Base-by-base conservation (phyloP, 1,140 invertebrate species). In the Drosophila micromelanica region DNA sequence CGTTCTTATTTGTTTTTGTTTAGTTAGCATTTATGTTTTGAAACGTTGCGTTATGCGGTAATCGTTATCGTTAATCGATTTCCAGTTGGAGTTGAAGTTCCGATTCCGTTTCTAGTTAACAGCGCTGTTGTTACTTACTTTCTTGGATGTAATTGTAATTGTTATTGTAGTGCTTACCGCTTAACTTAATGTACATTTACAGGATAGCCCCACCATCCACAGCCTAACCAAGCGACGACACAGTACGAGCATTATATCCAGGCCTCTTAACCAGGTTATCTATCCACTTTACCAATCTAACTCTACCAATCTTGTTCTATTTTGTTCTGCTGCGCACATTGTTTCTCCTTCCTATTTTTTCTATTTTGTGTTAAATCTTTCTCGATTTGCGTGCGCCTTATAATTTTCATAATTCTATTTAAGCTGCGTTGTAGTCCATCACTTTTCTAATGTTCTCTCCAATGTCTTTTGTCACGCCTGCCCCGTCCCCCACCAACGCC, bases 151-250 rank as follows among this genome's bases (percentile, higher is more conserved):
- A 49, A 20, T 2, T 57, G 59, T 63, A 15, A 35, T 30, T 54
- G 38, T 65, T 52, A 48, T 48, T 45, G 54, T 75, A 63, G 55
- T 75, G 65, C 67, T 78, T 74, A 76, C 15, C 38, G 65, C 73
- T 78, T 68, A 73, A 68, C 72, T 64, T 78, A 76, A 80, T 77
- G 73, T 86, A 71, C 78, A 64, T 52, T 93, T 92, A 61, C 91
- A 92, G 91, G 91, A 91, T 76, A 94, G 93, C 92, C 93, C 94
- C 79, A 93, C 93, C 85, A 92, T 93, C 92, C 90, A 91, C 82
- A 91, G 90, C 77, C 94, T 95, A 93, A 95, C 95, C 78, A 94
- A 94, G 92, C 94, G 95, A 91, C 94, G 95, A 86, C 95, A 96
- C 93, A 96, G 95, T 92, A 94, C 94, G 75, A 94, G 93, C 86